phyloP scores from a whole-genome alignment of 2,797 vertebrate genomes.

The Triplophysa bombifrons region DNA sequence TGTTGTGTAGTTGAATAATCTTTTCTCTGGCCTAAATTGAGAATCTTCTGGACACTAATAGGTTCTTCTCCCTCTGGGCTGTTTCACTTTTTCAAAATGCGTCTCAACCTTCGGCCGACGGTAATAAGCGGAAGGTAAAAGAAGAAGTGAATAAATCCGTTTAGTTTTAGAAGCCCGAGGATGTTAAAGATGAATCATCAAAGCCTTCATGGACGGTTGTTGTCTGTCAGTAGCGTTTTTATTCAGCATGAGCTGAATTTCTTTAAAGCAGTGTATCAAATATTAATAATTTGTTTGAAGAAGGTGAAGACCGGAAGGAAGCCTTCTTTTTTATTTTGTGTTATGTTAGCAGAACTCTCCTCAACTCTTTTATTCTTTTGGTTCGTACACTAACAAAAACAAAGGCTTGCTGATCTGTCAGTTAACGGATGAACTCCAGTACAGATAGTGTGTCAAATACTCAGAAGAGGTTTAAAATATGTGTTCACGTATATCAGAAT shows the following conservation, averaged over 20 bases:
- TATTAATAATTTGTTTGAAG: constrained; percentile 60
- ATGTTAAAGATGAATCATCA: neutral
- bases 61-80: constrained; percentile 17
- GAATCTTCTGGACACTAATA: constrained; percentile 27
- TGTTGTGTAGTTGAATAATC: constrained; percentile 2
- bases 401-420: neutral
- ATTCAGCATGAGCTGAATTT: constrained; percentile 53
- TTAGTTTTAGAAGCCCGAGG: constrained; percentile 4
- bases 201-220: constrained; percentile 60
- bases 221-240: constrained; percentile 54
- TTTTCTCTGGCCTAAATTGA: constrained; percentile 9
- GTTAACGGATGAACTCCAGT: no score
- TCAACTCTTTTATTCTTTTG: neutral
- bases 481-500: no score
- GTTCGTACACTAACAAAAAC: no score
- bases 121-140: constrained; percentile 37
- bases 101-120: neutral
- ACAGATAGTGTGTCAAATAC: no score
- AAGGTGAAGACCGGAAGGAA: constrained; percentile 19
- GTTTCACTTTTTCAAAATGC: constrained; percentile 7
- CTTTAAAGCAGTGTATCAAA: constrained; percentile 61
- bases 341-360: neutral
- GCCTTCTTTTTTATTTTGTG: neutral
- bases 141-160: constrained; percentile 27
- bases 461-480: no score